Conservation (phyloP, 1,140 invertebrate species). For the Limonius californicus region DNA sequence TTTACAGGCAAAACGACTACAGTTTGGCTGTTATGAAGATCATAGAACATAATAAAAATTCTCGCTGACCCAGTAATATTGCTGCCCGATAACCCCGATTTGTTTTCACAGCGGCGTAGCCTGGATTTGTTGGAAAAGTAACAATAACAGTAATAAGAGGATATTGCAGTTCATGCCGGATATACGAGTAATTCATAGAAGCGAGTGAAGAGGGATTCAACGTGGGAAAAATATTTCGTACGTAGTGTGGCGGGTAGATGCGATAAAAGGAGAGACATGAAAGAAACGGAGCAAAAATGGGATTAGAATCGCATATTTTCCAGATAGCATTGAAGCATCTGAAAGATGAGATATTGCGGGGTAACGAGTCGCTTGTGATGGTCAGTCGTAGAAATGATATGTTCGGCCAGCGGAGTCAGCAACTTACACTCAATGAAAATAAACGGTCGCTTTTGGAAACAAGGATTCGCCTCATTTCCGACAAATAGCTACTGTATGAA, state of each 20-base stretch:
- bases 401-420: slow-evolving; percentile 4
- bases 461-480: slow-evolving; percentile 1
- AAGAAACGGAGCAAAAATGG: too few relatives aligned
- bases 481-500: slow-evolving; percentile 1
- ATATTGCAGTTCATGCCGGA: too few relatives aligned
- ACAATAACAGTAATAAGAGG: too few relatives aligned
- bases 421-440: slow-evolving; percentile 17
- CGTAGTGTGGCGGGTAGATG: too few relatives aligned
- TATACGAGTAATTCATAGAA: too few relatives aligned
- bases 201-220: too few relatives aligned
- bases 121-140: too few relatives aligned
- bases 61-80: slow-evolving; percentile 17
- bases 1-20: slow-evolving; percentile 8
- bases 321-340: background rate
- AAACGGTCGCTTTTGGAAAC: slow-evolving; percentile 11
- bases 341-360: background rate
- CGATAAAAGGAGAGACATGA: too few relatives aligned
- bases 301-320: too few relatives aligned
- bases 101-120: slow-evolving; percentile 9
- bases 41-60: slow-evolving; percentile 18
- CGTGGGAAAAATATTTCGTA: too few relatives aligned
- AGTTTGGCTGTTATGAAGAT: slow-evolving; percentile 12
- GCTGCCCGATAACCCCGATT: slow-evolving; percentile 7
- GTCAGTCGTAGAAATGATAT: slow-evolving; percentile 10
- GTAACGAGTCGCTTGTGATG: slow-evolving; percentile 9